phyloP scores from a whole-genome alignment of 2,797 vertebrate species.

The Galaxias olidus region DNA sequence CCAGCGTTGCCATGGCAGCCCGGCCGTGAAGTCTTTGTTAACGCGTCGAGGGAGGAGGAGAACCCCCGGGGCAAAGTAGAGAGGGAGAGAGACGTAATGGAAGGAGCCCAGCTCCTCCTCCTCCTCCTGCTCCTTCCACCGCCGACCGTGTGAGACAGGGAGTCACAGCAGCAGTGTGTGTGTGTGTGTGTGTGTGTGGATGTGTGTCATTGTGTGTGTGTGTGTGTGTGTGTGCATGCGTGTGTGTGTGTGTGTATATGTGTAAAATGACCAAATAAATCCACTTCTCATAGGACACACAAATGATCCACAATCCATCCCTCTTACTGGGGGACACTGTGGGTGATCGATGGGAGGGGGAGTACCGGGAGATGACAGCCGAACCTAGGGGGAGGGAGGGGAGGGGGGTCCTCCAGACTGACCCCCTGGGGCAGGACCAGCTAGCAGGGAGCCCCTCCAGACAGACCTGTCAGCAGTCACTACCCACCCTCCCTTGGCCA shows the following conservation, averaged over 20 bases:
- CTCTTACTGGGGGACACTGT: not conserved
- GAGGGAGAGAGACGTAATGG: conserved; percentile 49
- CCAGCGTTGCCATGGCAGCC: conserved; percentile 34
- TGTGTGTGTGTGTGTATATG: not conserved
- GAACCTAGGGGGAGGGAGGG: not conserved
- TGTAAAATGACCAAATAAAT: not conserved
- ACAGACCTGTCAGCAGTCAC: conserved; percentile 32
- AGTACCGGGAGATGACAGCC: too few species aligned
- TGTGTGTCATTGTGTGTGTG: not conserved
- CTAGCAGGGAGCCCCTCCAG: conserved; percentile 21
- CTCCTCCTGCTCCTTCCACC: conserved; percentile 27
- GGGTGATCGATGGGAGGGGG: not conserved
- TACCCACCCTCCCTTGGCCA: conserved; percentile 4
- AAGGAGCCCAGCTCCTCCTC: conserved; percentile 48
- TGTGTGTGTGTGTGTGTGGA: conserved; percentile 7
- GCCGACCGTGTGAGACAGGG: conserved; percentile 14
- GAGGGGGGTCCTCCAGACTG: conserved; percentile 12
- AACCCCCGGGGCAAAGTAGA: not conserved
- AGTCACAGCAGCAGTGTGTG: conserved; percentile 9
- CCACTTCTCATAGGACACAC: conserved; percentile 3
- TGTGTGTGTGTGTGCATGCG: not conserved
- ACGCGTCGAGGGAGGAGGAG: too few species aligned
- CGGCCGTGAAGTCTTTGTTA: conserved; percentile 8
- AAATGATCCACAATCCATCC: not conserved
- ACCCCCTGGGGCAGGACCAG: conserved; percentile 41